Conservation (phyloP, 64 coral and sea anemone species). For the Montipora foliosa region DNA sequence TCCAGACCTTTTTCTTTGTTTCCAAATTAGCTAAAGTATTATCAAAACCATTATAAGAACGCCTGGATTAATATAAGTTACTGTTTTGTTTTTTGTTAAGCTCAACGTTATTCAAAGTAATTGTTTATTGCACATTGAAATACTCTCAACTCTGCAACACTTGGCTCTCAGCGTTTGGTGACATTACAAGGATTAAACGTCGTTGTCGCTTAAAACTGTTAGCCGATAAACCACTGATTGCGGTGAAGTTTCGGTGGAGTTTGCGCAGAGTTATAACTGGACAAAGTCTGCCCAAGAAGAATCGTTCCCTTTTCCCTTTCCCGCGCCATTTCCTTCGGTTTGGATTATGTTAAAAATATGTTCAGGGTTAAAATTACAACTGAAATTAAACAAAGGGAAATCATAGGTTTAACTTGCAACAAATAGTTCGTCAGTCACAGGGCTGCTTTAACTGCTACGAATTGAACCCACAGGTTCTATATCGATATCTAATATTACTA, state of each 20-base stretch:
- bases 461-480: not conserved
- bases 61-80: not conserved
- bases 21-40: not conserved
- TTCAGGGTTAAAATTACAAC: not conserved
- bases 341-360: not conserved
- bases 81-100: not conserved
- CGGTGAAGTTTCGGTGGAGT: not conserved
- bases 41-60: slow-evolving; percentile 5
- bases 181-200: not conserved
- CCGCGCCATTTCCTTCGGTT: not conserved
- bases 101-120: not conserved
- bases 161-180: not conserved
- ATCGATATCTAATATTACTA: not conserved
- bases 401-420: not conserved
- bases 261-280: not conserved
- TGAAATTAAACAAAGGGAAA: not conserved
- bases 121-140: slow-evolving; percentile 2
- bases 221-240: not conserved
- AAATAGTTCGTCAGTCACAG: not conserved
- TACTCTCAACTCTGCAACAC: not conserved
- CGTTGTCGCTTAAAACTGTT: not conserved
- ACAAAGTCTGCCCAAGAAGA: not conserved
- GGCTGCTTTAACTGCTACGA: not conserved
- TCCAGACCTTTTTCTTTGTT: not conserved
- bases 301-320: not conserved